Percentiles rank a stretch among this genome's conserved stretches.
Evolutionary conservation across 2,888 invertebrate species (phyloP).

Genomic region (Cerceris rybyensis): DNA sequence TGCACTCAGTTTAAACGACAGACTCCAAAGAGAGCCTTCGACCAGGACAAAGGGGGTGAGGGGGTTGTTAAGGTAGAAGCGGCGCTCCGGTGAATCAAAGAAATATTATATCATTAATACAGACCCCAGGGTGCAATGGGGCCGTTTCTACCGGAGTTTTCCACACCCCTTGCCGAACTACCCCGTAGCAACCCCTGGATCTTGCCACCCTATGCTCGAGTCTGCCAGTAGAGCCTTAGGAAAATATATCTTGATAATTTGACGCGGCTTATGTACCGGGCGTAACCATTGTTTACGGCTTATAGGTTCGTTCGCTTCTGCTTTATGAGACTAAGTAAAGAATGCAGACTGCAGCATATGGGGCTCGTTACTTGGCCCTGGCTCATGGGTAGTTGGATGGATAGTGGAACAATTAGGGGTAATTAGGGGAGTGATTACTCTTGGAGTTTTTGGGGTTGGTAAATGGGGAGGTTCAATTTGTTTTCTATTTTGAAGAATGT

Average conservation of each 20-base stretch:
- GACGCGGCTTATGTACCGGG: slow-evolving; percentile 71
- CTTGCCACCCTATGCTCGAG: slow-evolving; percentile 9
- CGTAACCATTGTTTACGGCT: slow-evolving; percentile 77
- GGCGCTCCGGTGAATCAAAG: slow-evolving; percentile 75
- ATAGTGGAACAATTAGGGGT: not conserved
- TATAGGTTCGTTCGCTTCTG: slow-evolving; percentile 64
- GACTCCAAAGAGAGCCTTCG: slow-evolving; percentile 27
- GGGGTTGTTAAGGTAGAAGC: slow-evolving; percentile 73
- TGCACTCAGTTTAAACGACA: slow-evolving; percentile 43
- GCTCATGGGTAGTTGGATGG: not conserved
- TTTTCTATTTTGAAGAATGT: no score
- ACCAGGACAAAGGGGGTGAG: slow-evolving; percentile 12
- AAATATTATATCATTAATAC: slow-evolving; percentile 80
- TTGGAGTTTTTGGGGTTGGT: no score
- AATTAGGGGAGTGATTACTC: no score
- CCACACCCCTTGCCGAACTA: slow-evolving; percentile 10
- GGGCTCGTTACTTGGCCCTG: not conserved
- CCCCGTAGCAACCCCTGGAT: slow-evolving; percentile 5
- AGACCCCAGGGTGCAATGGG: slow-evolving; percentile 73
- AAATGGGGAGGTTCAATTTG: no score
- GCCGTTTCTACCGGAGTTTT: slow-evolving; percentile 53
- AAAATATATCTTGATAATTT: slow-evolving; percentile 77
- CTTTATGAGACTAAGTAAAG: slow-evolving; percentile 63
- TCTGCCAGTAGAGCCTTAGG: slow-evolving; percentile 52
- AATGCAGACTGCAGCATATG: slow-evolving; percentile 45